These are phyloP conservation scores for Ictalurus furcatus DNA, from an alignment of 2,113 vertebrate species.

Conservation along the genomic window DNA sequence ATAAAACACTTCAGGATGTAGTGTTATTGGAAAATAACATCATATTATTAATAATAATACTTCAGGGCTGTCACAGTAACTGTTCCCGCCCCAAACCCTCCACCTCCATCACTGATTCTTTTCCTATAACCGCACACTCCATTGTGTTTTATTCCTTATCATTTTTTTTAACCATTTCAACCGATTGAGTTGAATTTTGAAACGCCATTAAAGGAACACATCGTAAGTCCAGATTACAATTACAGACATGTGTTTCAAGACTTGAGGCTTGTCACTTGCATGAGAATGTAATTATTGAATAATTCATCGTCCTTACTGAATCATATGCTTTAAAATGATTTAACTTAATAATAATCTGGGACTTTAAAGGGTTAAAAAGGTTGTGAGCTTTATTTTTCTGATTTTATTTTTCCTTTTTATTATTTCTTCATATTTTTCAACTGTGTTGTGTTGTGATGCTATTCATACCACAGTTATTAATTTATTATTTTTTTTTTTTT, in stretches of 20 bases:
- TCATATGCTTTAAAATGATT: neutral
- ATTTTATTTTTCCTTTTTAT: neutral
- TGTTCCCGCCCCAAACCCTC: neutral
- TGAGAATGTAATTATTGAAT: neutral
- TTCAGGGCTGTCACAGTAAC: neutral
- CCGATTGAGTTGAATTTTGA: neutral
- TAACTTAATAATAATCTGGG: neutral
- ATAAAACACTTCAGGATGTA: neutral
- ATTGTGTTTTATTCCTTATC: neutral
- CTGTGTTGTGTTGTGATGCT: neutral
- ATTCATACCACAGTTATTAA: neutral
- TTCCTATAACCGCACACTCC: neutral
- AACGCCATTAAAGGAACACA: neutral
- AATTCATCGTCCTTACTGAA: neutral
- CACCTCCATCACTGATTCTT: neutral
- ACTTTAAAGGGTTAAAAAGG: neutral
- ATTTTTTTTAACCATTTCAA: neutral
- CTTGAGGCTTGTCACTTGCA: neutral
- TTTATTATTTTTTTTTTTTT: neutral
- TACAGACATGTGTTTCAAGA: neutral
- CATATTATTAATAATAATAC: too few relatives aligned
- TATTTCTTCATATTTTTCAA: neutral
- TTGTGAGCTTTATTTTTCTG: neutral
- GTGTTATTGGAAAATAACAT: neutral
- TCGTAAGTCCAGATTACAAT: neutral